Evolutionary conservation across 2,888 invertebrate species (phyloP), one percentile per base, ranked within the genome.

Genomic region (Andrena hattorfiana): DNA sequence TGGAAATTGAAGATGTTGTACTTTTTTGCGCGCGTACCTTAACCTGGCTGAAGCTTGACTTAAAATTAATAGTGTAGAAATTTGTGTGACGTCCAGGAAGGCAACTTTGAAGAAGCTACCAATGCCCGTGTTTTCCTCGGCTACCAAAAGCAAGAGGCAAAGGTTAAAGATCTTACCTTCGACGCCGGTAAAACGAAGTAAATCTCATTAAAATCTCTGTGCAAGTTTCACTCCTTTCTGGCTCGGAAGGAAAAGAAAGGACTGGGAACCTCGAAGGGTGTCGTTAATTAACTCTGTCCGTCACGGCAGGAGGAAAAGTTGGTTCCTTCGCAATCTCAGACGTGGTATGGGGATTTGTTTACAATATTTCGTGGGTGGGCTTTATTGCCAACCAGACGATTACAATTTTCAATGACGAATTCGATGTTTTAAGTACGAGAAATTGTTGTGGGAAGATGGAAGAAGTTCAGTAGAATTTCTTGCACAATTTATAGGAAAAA

Each of bases 201-300:
- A 86, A 84, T 88, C 88, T 81, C 87, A 88, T 88, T 88, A 87
- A 87, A 87, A 88, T 82, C 77, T 67, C 42, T 76, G 71, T 69
- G 64, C 77, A 69, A 59, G 77, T 64, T 69, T 71, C 49, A 32
- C 60, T 76, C 67, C 49, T 59, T 54, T 32, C 54, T 26, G 49
- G 13, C 48, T 13, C 56, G 69, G 59, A 16, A 48, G 74, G 30
- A 35, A 66, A 56, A 70, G 16, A 71, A 72, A 73, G 69, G 48
- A 60, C 68, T 48, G 26, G 49, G 48, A 16, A 32, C 32, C 66
- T 73, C 62, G 75, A 75, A 73, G 77, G 42, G 71, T 84, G 84
- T 84, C 82, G 85, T 87, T 87, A 87, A 87, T 87, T 85, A 87
- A 83, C 85, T 81, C 74, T 16, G 77, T 77, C 69, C 51, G 56